phyloP scores from a whole-genome alignment of 23 tunicate genomes.

The Phallusia fumigata region DNA sequence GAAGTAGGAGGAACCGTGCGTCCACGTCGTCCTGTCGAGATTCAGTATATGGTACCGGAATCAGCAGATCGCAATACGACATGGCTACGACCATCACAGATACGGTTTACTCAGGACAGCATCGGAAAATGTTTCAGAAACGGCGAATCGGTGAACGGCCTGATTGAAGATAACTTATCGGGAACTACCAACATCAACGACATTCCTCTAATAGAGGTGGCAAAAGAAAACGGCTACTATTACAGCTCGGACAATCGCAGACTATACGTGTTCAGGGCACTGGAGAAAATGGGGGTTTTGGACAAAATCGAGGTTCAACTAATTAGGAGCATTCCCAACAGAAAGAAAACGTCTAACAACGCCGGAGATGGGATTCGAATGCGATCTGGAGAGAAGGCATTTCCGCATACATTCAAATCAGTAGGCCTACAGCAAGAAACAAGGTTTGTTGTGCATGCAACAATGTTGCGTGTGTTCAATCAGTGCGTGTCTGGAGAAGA shows the following conservation, averaged over 20 bases:
- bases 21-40: no score
- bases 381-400: conserved; percentile 11
- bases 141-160: conserved; percentile 8
- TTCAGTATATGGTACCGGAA: no score
- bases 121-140: conserved; percentile 13
- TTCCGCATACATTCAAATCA: neutral
- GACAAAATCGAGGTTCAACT: neutral
- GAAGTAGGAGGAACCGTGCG: no score
- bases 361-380: conserved; percentile 17
- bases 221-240: neutral
- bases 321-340: neutral
- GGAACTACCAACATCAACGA: neutral
- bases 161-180: neutral
- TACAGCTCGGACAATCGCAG: conserved; percentile 33
- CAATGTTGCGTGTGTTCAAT: no score
- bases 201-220: conserved; percentile 14
- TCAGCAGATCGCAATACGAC: no score
- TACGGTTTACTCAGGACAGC: conserved; percentile 27
- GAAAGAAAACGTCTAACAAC: conserved; percentile 21
- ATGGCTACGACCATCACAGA: conserved; percentile 33
- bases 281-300: neutral
- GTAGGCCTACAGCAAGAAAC: no score
- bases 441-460: no score
- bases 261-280: conserved; percentile 22
- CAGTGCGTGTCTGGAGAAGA: no score